Conservation (phyloP, 2,888 invertebrate species). For the Cephus pygmeus region DNA sequence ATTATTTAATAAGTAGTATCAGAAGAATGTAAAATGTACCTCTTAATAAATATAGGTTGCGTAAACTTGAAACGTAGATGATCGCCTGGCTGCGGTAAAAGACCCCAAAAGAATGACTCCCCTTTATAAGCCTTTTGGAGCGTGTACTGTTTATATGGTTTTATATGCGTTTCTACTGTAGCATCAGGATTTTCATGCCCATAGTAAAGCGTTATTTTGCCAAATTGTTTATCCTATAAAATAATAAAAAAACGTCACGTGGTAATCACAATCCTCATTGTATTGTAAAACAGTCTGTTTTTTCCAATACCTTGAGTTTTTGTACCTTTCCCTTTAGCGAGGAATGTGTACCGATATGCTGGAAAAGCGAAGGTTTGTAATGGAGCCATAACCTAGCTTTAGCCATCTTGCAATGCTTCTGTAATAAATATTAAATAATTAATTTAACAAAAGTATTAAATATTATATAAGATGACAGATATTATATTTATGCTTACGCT, state of each 20-base stretch:
- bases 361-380: slow-evolving; percentile 91
- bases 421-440: slow-evolving; percentile 33
- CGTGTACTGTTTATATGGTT: slow-evolving; percentile 82
- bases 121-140: slow-evolving; percentile 87
- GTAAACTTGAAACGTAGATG: slow-evolving; percentile 83
- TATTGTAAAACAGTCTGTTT: not conserved
- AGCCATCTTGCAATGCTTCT: slow-evolving; percentile 86
- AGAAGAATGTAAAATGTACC: slow-evolving; percentile 66
- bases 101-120: slow-evolving; percentile 91
- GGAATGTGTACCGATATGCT: slow-evolving; percentile 95
- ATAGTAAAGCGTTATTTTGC: slow-evolving; percentile 81
- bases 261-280: not conserved
- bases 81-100: slow-evolving; percentile 85
- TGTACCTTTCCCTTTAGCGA: slow-evolving; percentile 97
- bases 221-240: slow-evolving; percentile 87
- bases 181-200: slow-evolving; percentile 84
- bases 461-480: not conserved
- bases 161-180: slow-evolving; percentile 77
- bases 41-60: slow-evolving; percentile 76
- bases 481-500: slow-evolving; percentile 69
- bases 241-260: slow-evolving; percentile 9
- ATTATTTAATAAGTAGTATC: not conserved
- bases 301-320: slow-evolving; percentile 80
- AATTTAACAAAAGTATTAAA: slow-evolving; percentile 21
- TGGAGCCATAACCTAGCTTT: slow-evolving; percentile 85